These are phyloP conservation scores for Malachius bipustulatus DNA, from an alignment of 2,888 invertebrate species.

Conservation along the genomic window DNA sequence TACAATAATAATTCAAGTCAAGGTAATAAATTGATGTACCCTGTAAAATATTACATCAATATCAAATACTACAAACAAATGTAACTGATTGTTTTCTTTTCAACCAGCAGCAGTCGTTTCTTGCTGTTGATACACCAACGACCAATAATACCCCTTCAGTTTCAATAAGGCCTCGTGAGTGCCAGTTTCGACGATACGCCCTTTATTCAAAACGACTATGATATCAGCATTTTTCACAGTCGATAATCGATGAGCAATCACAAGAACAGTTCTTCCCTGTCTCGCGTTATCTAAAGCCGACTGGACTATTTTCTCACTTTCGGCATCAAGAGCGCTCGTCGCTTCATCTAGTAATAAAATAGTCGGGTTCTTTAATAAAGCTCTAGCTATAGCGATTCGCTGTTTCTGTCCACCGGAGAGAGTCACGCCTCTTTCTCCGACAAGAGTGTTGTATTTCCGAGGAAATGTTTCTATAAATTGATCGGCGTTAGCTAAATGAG, in stretches of 20 bases:
- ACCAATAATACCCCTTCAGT: slow-evolving; percentile 74
- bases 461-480: slow-evolving; percentile 79
- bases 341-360: slow-evolving; percentile 88
- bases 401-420: slow-evolving; percentile 93
- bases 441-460: slow-evolving; percentile 68
- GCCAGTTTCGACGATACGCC: slow-evolving; percentile 79
- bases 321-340: slow-evolving; percentile 87
- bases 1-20: too few species aligned
- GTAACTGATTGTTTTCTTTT: too few species aligned
- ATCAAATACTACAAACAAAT: too few species aligned
- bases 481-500: slow-evolving; percentile 81
- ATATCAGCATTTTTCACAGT: slow-evolving; percentile 85
- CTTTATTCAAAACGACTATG: slow-evolving; percentile 81
- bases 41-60: too few species aligned
- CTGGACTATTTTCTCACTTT: slow-evolving; percentile 85
- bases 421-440: slow-evolving; percentile 85
- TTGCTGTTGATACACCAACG: slow-evolving; percentile 62
- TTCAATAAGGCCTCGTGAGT: slow-evolving; percentile 68
- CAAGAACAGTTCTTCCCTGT: slow-evolving; percentile 78
- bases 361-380: slow-evolving; percentile 80
- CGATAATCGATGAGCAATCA: slow-evolving; percentile 88
- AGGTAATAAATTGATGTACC: too few species aligned
- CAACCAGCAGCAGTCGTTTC: slow-evolving; percentile 25
- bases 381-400: slow-evolving; percentile 88
- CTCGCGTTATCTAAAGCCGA: slow-evolving; percentile 75